Percentiles rank a stretch among this genome's conserved stretches.
These are phyloP conservation scores for Dreissena rostriformis DNA, from an alignment of 1,140 invertebrate species.

Conservation along the genomic window DNA sequence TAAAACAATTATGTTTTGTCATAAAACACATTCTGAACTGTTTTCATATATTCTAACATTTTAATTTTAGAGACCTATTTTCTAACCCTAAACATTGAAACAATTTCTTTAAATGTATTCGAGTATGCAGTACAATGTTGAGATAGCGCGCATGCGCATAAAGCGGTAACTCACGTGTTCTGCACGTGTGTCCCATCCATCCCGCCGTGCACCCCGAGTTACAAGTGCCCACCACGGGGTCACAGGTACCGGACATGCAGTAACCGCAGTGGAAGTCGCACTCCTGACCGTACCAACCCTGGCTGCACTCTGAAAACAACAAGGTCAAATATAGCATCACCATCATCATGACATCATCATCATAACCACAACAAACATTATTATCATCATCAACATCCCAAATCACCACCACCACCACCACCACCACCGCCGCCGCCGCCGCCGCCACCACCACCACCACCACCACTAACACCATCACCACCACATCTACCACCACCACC, in stretches of 20 bases:
- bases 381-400: constrained; percentile 3
- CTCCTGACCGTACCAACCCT: constrained; percentile 64
- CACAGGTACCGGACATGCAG: constrained; percentile 62
- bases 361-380: neutral
- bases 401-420: neutral
- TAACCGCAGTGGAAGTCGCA: constrained; percentile 69
- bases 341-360: constrained; percentile 7
- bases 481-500: neutral
- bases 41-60: too few species aligned
- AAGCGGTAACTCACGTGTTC: constrained; percentile 55
- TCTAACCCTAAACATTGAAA: too few species aligned
- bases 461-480: neutral
- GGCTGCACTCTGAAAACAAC: constrained; percentile 65
- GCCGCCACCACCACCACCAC: constrained; percentile 6
- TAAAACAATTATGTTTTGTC: too few species aligned
- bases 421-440: neutral
- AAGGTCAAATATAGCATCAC: neutral
- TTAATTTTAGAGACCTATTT: too few species aligned
- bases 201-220: constrained; percentile 60
- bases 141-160: neutral
- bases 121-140: too few species aligned
- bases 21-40: too few species aligned
- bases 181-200: constrained; percentile 62
- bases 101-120: too few species aligned
- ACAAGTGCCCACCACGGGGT: constrained; percentile 60